These are phyloP conservation scores for Aepyceros melampus DNA, from an alignment of 2,113 vertebrate species.

Conservation along the genomic window DNA sequence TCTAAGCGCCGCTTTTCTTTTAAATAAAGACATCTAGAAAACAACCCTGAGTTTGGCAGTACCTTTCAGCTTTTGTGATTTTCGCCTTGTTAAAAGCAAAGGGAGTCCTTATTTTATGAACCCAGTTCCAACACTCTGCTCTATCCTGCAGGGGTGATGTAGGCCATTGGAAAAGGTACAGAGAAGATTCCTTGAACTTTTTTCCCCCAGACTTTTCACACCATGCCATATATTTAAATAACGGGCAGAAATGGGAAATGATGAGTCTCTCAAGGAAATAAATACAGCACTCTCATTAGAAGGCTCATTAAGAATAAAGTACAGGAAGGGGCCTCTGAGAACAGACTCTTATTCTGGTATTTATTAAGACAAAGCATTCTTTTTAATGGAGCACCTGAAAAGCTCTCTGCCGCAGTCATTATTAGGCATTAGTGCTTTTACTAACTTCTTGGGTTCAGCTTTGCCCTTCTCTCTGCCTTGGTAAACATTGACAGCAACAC, in stretches of 20 bases:
- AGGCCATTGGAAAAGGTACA: slow-evolving; percentile 66
- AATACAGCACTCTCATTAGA: slow-evolving; percentile 83
- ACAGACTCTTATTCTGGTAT: slow-evolving; percentile 77
- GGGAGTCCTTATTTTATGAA: not conserved
- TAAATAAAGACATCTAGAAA: not conserved
- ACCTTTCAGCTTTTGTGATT: not conserved
- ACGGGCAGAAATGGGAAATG: slow-evolving; percentile 80
- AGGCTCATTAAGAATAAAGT: slow-evolving; percentile 85
- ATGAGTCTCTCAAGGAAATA: slow-evolving; percentile 86
- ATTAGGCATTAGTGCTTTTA: slow-evolving; percentile 80
- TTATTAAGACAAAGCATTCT: slow-evolving; percentile 84
- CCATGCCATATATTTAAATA: slow-evolving; percentile 78
- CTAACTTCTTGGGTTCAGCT: slow-evolving; percentile 80
- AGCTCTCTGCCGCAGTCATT: slow-evolving; percentile 80
- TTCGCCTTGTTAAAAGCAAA: not conserved
- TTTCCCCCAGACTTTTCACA: slow-evolving; percentile 64
- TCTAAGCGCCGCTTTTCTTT: not conserved
- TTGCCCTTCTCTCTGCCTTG: slow-evolving; percentile 78
- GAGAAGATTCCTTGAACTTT: not conserved
- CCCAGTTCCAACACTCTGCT: not conserved
- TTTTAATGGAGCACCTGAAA: slow-evolving; percentile 82
- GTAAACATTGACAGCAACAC: slow-evolving; percentile 22
- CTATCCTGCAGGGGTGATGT: slow-evolving; percentile 43
- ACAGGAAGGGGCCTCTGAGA: slow-evolving; percentile 84
- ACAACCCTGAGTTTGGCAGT: not conserved